phyloP scores from a whole-genome alignment of 2,797 vertebrate genomes.

The Stomatorhinus walkeri region DNA sequence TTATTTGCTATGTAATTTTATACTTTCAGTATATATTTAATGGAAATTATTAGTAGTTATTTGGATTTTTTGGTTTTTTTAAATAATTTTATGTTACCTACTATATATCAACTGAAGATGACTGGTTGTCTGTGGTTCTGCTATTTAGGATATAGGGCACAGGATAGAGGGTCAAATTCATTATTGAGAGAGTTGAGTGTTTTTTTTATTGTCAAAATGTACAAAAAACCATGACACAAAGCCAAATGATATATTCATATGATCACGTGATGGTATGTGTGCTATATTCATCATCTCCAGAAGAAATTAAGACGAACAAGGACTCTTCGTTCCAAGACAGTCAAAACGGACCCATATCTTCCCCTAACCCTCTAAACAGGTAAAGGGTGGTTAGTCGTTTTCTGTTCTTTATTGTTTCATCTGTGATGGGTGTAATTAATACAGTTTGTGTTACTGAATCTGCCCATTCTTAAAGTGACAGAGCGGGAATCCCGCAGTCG shows the following conservation, averaged over 20 bases:
- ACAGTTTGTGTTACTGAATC: conserved; percentile 22
- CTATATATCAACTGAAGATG: background rate
- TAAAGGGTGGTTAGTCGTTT: conserved; percentile 38
- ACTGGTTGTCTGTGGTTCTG: background rate
- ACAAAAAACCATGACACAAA: background rate
- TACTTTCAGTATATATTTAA: background rate
- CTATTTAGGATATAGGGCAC: background rate
- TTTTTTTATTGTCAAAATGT: background rate
- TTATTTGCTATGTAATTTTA: background rate
- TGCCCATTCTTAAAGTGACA: conserved; percentile 42
- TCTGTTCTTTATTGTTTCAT: conserved; percentile 12
- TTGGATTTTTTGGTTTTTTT: background rate
- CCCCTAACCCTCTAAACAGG: conserved; percentile 45
- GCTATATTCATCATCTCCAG: background rate
- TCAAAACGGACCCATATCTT: conserved; percentile 43
- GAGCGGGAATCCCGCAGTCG: conserved; percentile 33
- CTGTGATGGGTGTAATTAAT: background rate
- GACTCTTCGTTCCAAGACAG: conserved; percentile 53
- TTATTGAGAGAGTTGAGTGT: background rate
- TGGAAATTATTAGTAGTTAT: background rate
- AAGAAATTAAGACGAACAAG: background rate
- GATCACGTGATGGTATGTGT: background rate
- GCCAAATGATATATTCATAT: background rate
- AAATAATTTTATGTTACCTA: background rate
- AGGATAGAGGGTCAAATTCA: background rate